Percentiles rank a stretch among this genome's conserved stretches.
phyloP scores from a whole-genome alignment of 2,113 vertebrate species.

The Thymallus thymallus region DNA sequence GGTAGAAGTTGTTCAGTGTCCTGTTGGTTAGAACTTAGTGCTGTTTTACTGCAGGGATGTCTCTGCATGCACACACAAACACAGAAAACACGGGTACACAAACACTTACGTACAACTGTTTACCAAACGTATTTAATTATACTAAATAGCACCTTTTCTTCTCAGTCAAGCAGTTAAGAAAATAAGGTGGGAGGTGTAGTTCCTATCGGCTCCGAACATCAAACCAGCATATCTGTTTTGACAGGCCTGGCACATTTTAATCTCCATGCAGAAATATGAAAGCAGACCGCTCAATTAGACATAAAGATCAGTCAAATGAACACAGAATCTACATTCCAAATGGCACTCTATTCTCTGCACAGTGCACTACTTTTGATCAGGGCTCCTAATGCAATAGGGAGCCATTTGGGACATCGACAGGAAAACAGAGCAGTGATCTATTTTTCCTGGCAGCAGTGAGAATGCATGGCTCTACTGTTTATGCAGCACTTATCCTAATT shows the following conservation, averaged over 20 bases:
- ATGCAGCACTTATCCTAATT: neutral
- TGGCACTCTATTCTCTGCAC: no score
- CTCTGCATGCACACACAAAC: slow-evolving; percentile 8
- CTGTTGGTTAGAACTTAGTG: slow-evolving; percentile 7
- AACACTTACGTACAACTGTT: neutral
- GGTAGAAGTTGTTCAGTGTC: no score
- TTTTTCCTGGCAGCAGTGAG: slow-evolving; percentile 14
- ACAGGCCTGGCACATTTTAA: slow-evolving; percentile 7
- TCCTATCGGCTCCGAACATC: slow-evolving; percentile 8
- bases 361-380: no score
- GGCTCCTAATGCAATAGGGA: no score
- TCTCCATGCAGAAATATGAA: neutral
- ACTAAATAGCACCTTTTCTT: neutral
- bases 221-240: slow-evolving; percentile 20
- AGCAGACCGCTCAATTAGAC: slow-evolving; percentile 12
- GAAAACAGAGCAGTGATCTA: slow-evolving; percentile 15
- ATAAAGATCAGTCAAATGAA: slow-evolving; percentile 23
- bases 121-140: neutral
- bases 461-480: slow-evolving; percentile 8
- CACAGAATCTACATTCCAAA: neutral
- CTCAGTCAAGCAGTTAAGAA: slow-evolving; percentile 17
- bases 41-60: slow-evolving; percentile 26
- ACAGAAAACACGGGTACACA: slow-evolving; percentile 1
- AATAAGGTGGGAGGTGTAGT: neutral
- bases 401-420: no score